Percentiles rank a stretch among this genome's conserved stretches.
These are phyloP conservation scores for Sinopyrophorus schimmeli DNA, from an alignment of 2,888 invertebrate genomes.

Conservation along the genomic window DNA sequence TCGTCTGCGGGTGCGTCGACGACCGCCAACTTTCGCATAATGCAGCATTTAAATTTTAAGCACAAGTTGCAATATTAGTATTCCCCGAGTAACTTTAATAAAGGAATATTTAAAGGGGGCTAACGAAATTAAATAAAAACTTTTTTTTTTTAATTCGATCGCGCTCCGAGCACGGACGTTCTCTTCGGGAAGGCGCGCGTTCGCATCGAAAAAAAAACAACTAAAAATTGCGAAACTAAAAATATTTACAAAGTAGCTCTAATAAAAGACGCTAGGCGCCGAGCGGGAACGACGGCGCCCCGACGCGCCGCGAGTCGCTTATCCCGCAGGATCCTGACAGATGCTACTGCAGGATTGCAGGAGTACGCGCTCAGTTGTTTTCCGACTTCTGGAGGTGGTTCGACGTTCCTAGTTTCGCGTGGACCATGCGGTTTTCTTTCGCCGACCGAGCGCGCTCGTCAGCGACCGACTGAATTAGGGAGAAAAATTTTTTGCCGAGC, in stretches of 20 bases:
- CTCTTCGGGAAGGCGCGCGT: too few relatives aligned
- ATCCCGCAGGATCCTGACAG: constrained; percentile 28
- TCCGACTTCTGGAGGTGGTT: neutral
- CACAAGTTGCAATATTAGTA: constrained; percentile 3
- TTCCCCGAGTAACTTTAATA: neutral
- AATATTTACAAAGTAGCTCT: constrained; percentile 18
- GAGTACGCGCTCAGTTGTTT: constrained; percentile 23
- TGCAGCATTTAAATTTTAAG: constrained; percentile 6
- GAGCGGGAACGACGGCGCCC: constrained; percentile 14
- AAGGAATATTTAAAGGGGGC: neutral
- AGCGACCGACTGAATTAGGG: too few relatives aligned
- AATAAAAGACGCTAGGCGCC: constrained; percentile 19
- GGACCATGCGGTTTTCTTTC: constrained; percentile 13
- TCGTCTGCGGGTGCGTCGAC: too few relatives aligned
- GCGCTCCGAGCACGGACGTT: neutral
- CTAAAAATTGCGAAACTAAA: constrained; percentile 7
- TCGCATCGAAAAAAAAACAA: neutral
- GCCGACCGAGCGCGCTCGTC: too few relatives aligned
- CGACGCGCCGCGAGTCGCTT: constrained; percentile 18
- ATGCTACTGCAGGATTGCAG: constrained; percentile 28
- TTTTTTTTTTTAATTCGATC: neutral
- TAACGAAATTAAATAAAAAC: constrained; percentile 5
- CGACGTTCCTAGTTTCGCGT: constrained; percentile 2
- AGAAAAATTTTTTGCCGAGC: too few relatives aligned
- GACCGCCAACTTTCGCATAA: neutral